Evolutionary conservation across 2,797 vertebrate species (phyloP).

Genomic region (Notoglanidium macrostoma): DNA sequence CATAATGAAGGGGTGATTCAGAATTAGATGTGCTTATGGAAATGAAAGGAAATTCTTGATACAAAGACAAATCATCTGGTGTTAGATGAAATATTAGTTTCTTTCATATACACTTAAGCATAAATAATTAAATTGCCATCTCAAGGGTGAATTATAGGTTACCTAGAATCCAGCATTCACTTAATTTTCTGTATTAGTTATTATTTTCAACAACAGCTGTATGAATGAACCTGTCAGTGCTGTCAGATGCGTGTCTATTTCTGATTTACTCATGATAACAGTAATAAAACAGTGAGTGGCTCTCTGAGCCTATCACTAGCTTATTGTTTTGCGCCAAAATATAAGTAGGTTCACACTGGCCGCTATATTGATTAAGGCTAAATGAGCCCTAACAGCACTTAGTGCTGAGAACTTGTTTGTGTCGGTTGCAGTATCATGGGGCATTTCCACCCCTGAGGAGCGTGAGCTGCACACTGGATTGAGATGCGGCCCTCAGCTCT

Average conservation of each 20-base stretch:
- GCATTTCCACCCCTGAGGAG: constrained; percentile 69
- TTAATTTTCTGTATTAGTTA: constrained; percentile 50
- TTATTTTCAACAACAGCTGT: neutral
- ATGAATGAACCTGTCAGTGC: neutral
- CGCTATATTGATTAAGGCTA: constrained; percentile 58
- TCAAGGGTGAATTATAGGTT: neutral
- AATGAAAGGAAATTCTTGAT: constrained; percentile 27
- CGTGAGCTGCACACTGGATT: constrained; percentile 65
- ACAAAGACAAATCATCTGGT: constrained; percentile 8
- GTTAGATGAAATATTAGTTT: constrained; percentile 27
- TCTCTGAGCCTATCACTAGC: constrained; percentile 12
- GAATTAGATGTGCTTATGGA: constrained; percentile 37
- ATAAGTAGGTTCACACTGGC: constrained; percentile 33
- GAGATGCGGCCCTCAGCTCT: constrained; percentile 83
- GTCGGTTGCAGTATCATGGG: constrained; percentile 65
- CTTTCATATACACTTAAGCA: constrained; percentile 9
- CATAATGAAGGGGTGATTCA: neutral
- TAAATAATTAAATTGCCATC: constrained; percentile 4
- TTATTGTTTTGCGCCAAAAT: constrained; percentile 34
- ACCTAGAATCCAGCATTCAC: neutral
- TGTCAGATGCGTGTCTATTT: neutral
- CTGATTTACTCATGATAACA: constrained; percentile 29
- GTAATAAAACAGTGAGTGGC: constrained; percentile 11
- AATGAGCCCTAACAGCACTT: constrained; percentile 65
- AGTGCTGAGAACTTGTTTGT: constrained; percentile 71